phyloP scores from a whole-genome alignment of 2,888 invertebrate species.

The Yponomeuta sedellus region DNA sequence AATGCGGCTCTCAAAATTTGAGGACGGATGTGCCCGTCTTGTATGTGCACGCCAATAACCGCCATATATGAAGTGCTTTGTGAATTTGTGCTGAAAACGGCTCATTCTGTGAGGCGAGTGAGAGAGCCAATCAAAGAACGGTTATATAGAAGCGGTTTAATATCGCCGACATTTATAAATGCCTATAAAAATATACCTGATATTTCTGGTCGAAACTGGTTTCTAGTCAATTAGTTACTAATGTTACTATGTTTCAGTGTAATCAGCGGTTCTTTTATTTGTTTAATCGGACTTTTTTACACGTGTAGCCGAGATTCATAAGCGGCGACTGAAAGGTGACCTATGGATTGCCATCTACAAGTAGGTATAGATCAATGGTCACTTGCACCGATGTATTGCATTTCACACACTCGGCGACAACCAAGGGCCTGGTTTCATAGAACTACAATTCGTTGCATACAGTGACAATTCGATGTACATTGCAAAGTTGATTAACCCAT shows the following conservation, averaged over 20 bases:
- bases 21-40: too few relatives aligned
- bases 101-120: too few relatives aligned
- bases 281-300: conserved; percentile 21
- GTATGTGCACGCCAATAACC: too few relatives aligned
- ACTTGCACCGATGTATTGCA: not conserved
- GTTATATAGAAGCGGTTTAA: not conserved
- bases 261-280: not conserved
- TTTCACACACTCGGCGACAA: too few relatives aligned
- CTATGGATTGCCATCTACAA: too few relatives aligned
- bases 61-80: too few relatives aligned
- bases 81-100: too few relatives aligned
- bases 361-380: not conserved
- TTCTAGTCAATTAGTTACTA: not conserved
- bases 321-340: conserved; percentile 24
- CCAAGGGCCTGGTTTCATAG: too few relatives aligned
- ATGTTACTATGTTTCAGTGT: not conserved
- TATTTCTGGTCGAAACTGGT: not conserved
- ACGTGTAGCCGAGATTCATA: conserved; percentile 64
- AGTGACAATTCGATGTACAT: too few relatives aligned
- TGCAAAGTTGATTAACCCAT: too few relatives aligned
- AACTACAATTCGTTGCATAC: too few relatives aligned
- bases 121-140: not conserved
- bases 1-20: too few relatives aligned
- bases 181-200: not conserved
- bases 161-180: not conserved